A percentile compares a stretch with the other conserved stretches of the same genome.
These are phyloP conservation scores for Chlamydotis undulata DNA, from an alignment of 2,113 vertebrate genomes.

Conservation along the genomic window DNA sequence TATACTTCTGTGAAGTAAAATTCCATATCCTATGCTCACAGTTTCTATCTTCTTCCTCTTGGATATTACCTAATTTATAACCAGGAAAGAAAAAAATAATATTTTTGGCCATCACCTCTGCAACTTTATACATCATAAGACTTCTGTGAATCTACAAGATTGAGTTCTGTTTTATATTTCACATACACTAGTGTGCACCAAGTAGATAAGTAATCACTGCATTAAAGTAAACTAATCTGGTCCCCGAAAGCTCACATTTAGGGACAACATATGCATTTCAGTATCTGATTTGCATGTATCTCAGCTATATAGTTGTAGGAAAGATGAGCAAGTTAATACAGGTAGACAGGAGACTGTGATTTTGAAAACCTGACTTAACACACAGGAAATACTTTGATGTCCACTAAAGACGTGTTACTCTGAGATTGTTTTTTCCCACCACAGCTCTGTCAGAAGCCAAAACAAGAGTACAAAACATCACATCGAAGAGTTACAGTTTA, in stretches of 20 bases:
- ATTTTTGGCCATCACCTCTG: not conserved
- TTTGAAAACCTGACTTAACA: not conserved
- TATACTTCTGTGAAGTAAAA: not conserved
- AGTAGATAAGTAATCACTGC: not conserved
- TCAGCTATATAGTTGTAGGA: not conserved
- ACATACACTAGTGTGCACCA: not conserved
- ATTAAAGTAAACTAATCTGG: not conserved
- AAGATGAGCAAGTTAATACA: not conserved
- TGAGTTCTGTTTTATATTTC: not conserved
- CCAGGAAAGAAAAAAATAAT: not conserved
- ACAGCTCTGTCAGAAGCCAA: not conserved
- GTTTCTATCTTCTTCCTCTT: not conserved
- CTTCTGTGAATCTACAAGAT: not conserved
- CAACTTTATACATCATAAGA: not conserved
- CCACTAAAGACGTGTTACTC: not conserved
- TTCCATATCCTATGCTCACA: not conserved
- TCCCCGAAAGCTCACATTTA: not conserved
- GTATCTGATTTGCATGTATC: not conserved
- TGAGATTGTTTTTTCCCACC: not conserved
- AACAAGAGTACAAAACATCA: not conserved
- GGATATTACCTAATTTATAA: not conserved
- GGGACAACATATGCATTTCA: not conserved
- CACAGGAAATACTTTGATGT: not conserved
- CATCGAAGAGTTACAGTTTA: not conserved
- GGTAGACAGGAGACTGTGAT: not conserved